Evolutionary conservation across 2,888 invertebrate genomes (phyloP), one percentile per base, ranked within the genome.

Genomic region (Pogonocherus hispidulus): DNA sequence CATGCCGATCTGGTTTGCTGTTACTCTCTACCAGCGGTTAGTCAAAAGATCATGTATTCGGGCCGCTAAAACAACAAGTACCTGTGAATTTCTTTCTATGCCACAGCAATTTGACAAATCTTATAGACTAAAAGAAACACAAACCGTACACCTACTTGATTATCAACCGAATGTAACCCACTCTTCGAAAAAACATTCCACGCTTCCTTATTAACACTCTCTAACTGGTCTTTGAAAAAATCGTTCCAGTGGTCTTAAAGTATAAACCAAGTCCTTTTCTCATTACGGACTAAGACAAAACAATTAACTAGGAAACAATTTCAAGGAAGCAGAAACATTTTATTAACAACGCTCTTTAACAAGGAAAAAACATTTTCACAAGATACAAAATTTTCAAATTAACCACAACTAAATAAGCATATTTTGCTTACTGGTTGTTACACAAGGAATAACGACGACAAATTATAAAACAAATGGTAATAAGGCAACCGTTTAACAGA

Each of bases 401-500:
- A 19, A 22, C 49, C 20, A 49, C 20, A 22, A 49, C n/a, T 11
- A 20, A 11, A 49, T n/a, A 49, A 49, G 3, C 6, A 49, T 9
- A 49, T 49, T 49, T 49, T 49, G 11, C 20, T 20, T 22, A 49
- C 1, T 2, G 32, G 18, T 8, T 16, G n/a, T 52, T 52, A 27
- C 18, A 32, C 32, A 52, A 52, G 52, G 6, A 32, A 52, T 5
- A n/a, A 27, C 8, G 16, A 35, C 8, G 16, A 35, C 52, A 16
- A 52, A 52, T 35, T 52, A 18, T 32, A 52, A 32, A 32, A 52
- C 52, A 27, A 27, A 35, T 18, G n/a, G 41, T 16, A 41, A 41
- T 41, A 41, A 41, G 5, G 41, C 16, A 41, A 41, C 16, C 35
- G 37, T 56, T 56, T 56, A 56, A 41, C 14, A 23, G 56, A 56